Evolutionary conservation across 2,797 vertebrate genomes (phyloP), one percentile per base, ranked within the genome.

Genomic region (Pseudotriccus pelzelni): DNA sequence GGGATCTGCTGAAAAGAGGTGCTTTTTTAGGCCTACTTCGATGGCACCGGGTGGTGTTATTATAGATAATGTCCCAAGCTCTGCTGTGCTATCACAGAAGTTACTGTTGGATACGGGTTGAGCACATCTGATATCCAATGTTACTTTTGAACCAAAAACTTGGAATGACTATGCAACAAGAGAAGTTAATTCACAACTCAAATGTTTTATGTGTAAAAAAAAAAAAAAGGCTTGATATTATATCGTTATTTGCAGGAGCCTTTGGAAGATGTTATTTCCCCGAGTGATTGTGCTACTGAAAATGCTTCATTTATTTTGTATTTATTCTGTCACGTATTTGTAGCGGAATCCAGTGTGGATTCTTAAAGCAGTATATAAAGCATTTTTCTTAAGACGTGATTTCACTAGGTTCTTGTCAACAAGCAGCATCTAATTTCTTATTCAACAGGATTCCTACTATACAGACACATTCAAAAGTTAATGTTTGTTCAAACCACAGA

Each of bases 1-100:
- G 67, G 37, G 27, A 13, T 12, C 41, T 70, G 2, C 7, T 32
- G 59, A 14, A 30, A 50, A 66, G 34, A 43, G 14, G 10, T 21
- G 25, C 7, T 28, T 32, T 78, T 23, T 30, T 19, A 32, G 23
- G 25, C 25, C 84, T 50, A 5, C 16, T 68, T 52, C 0, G 3
- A 20, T 15, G 37, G 63, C 44, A 73, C 28, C 32, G 30, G n/a
- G 36, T 19, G 37, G 53, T 0, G 1, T 30, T 32, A 34, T 43
- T 28, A 16, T 0, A 19, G 24, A 6, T 16, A 23, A 37, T 17
- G 10, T 53, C 70, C 68, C 1, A 0, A 55, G 46, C 30, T 64
- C n/a, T 66, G 41, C 20, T 41, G 27, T 21, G 16, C 3, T 46
- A 8, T 37, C 1, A 1, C 32, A 19, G 47, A 60, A 28, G 24